Percentiles rank a stretch among this genome's conserved stretches.
Conservation (phyloP, 2,888 invertebrate species). For the Glyphotaelius pellucidus region DNA sequence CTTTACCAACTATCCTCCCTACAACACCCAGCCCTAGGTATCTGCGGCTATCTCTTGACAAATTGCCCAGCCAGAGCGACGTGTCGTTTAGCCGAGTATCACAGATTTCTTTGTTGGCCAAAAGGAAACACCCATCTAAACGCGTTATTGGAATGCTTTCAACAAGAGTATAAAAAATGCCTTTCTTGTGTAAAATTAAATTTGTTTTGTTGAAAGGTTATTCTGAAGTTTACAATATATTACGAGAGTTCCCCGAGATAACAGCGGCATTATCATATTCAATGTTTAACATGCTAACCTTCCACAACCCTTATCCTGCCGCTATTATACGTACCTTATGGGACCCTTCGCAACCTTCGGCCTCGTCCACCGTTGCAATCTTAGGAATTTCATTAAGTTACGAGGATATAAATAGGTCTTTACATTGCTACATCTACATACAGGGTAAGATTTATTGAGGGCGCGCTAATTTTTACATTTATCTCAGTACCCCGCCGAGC, state of each 20-base stretch:
- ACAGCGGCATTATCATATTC: not conserved
- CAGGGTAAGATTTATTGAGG: not conserved
- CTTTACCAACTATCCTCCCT: not conserved
- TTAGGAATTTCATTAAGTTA: conserved; percentile 2
- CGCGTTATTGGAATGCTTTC: not conserved
- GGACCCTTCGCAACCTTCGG: not conserved
- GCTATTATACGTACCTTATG: not conserved
- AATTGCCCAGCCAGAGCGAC: conserved; percentile 28
- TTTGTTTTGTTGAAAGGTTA: not conserved
- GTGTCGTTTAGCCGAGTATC: conserved; percentile 14
- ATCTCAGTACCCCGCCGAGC: not conserved
- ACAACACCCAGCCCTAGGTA: not conserved
- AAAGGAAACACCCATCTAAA: not conserved
- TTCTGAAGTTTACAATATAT: not conserved
- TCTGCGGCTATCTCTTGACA: conserved; percentile 39
- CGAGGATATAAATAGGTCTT: not conserved
- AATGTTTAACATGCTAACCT: not conserved
- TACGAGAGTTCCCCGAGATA: not conserved
- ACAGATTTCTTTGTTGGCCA: conserved; percentile 18
- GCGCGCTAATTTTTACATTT: not conserved
- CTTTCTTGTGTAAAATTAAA: not conserved
- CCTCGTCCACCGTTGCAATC: not conserved
- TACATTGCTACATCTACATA: conserved; percentile 2
- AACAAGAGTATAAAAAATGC: not conserved
- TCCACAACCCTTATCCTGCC: not conserved